Conservation (phyloP, 2,888 invertebrate species). For the Diogma glabrata region DNA sequence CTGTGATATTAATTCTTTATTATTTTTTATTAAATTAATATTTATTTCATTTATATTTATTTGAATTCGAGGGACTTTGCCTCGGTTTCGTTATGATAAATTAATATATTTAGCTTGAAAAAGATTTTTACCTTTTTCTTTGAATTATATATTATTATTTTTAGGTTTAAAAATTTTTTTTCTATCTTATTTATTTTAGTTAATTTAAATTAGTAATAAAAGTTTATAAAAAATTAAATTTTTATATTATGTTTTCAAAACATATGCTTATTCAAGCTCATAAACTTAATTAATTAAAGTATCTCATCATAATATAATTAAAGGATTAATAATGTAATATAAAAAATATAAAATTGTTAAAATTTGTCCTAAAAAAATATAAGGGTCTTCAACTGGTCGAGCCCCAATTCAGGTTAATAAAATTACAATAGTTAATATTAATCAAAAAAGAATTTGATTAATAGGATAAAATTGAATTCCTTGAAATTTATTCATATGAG, state of each 20-base stretch:
- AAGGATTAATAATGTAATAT: too few relatives aligned
- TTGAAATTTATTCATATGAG: constrained; percentile 44
- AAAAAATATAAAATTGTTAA: too few relatives aligned
- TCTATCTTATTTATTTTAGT: constrained; percentile 26
- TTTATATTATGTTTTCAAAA: constrained; percentile 60
- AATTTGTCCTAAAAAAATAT: too few relatives aligned
- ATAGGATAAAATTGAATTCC: constrained; percentile 47
- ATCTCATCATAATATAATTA: constrained; percentile 49
- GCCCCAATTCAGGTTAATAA: constrained; percentile 61
- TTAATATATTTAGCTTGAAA: constrained; percentile 59
- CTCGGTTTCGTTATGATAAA: constrained; percentile 65
- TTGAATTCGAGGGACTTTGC: constrained; percentile 53
- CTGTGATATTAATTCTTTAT: constrained; percentile 35
- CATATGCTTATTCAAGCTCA: constrained; percentile 55
- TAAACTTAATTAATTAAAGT: constrained; percentile 44
- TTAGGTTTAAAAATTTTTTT: constrained; percentile 41
- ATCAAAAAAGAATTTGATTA: constrained; percentile 46
- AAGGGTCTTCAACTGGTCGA: too few relatives aligned
- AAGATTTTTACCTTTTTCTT: constrained; percentile 48
- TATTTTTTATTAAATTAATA: constrained; percentile 44
- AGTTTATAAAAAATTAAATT: constrained; percentile 46
- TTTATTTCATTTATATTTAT: constrained; percentile 50
- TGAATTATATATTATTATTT: constrained; percentile 50
- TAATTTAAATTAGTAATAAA: constrained; percentile 40
- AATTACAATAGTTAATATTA: constrained; percentile 39